Conservation (phyloP, 2,113 vertebrate species). For the Lasiurus cinereus region DNA sequence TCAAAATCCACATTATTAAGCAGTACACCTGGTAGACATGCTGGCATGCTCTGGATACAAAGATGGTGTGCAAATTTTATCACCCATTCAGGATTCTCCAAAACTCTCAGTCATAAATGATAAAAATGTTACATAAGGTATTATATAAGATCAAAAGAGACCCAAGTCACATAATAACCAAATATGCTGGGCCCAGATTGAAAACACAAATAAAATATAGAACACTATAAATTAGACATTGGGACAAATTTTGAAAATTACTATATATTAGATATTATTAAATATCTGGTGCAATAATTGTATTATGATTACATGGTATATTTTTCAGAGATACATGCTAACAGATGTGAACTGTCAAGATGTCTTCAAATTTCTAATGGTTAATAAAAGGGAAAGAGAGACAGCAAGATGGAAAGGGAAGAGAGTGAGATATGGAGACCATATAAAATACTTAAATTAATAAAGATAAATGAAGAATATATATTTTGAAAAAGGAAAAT, state of each 20-base stretch:
- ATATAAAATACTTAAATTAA: background rate
- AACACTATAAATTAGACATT: background rate
- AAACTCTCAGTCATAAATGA: background rate
- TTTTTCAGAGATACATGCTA: background rate
- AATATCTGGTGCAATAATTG: background rate
- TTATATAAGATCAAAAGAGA: background rate
- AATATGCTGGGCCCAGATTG: accelerated
- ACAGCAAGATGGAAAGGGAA: background rate
- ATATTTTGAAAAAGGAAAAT: background rate
- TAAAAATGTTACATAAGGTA: background rate
- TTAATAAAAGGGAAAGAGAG: background rate
- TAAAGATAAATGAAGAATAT: background rate
- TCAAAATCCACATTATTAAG: too few relatives aligned
- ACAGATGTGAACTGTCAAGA: background rate
- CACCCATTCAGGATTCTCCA: background rate
- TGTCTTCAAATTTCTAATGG: background rate
- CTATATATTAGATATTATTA: background rate
- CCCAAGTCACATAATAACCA: background rate
- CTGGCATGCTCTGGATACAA: background rate
- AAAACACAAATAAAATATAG: background rate
- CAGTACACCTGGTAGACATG: too few relatives aligned
- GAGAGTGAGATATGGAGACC: background rate
- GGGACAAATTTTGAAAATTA: background rate
- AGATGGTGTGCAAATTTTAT: background rate
- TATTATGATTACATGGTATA: background rate